Evolutionary conservation across 2,113 vertebrate genomes (phyloP).

Genomic region (Ardeotis arabs): DNA sequence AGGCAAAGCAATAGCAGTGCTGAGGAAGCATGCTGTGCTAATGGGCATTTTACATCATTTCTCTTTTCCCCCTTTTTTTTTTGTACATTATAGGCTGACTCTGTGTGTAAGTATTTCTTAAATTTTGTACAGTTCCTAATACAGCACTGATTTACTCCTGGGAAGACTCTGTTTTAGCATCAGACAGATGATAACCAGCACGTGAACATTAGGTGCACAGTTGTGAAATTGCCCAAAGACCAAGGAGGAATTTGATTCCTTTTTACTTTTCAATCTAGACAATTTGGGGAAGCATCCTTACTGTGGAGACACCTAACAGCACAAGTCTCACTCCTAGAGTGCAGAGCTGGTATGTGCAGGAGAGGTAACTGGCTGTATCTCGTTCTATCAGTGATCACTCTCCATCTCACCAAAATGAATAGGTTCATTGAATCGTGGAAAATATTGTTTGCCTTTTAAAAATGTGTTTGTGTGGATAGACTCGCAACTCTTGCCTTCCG

Average conservation of each 20-base stretch:
- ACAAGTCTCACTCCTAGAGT: rapidly evolving
- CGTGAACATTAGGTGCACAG: not conserved
- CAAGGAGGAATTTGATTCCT: not conserved
- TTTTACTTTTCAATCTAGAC: not conserved
- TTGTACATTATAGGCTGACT: not conserved
- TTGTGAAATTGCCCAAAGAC: not conserved
- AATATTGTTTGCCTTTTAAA: not conserved
- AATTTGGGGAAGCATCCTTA: not conserved
- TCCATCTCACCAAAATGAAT: not conserved
- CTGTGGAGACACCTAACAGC: not conserved
- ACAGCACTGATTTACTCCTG: not conserved
- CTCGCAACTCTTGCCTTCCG: not conserved
- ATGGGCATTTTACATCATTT: not conserved
- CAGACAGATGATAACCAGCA: not conserved
- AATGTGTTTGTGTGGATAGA: not conserved
- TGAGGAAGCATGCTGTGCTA: not conserved
- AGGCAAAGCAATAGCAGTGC: not conserved
- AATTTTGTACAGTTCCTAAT: not conserved
- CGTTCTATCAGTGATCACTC: not conserved
- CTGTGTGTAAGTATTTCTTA: not conserved
- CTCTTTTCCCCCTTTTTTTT: not conserved
- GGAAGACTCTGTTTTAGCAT: not conserved
- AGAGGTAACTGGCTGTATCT: not conserved
- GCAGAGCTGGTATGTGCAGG: not conserved
- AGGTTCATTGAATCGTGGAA: not conserved